phyloP scores from a whole-genome alignment of 2,888 invertebrate genomes.

The Dysmachus trigonus region DNA sequence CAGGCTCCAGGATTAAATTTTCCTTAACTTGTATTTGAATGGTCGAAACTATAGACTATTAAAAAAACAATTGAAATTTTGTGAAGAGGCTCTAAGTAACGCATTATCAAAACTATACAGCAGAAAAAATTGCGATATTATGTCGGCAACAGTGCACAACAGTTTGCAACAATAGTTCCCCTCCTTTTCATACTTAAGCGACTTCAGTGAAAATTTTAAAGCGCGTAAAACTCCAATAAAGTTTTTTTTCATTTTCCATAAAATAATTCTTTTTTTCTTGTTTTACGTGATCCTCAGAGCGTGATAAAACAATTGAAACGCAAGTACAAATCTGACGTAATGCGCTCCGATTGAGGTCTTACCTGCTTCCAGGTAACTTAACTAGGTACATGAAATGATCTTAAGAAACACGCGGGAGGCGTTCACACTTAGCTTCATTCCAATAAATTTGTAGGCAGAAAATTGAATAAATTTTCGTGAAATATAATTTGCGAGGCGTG shows the following conservation, averaged over 20 bases:
- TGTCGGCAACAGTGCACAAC: background rate
- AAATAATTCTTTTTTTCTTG: background rate
- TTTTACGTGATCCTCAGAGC: background rate
- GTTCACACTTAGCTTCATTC: background rate
- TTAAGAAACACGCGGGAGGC: background rate
- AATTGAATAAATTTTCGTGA: background rate
- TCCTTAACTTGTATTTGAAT: too few relatives aligned
- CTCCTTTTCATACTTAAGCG: background rate
- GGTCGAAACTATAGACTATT: too few relatives aligned
- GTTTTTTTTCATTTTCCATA: background rate
- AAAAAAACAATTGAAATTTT: background rate
- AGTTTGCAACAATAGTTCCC: background rate
- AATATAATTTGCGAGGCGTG: background rate
- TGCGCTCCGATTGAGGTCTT: background rate
- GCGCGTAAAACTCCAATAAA: background rate
- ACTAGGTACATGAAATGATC: background rate
- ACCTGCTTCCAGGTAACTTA: background rate
- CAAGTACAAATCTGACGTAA: background rate
- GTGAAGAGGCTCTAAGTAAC: background rate
- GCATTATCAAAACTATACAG: background rate
- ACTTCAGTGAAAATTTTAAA: background rate
- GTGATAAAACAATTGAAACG: background rate
- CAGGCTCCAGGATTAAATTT: too few relatives aligned
- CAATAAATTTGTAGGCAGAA: background rate
- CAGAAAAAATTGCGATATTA: background rate